Conservation (phyloP, 2,888 invertebrate genomes). For the Nasonovia ribisnigri region DNA sequence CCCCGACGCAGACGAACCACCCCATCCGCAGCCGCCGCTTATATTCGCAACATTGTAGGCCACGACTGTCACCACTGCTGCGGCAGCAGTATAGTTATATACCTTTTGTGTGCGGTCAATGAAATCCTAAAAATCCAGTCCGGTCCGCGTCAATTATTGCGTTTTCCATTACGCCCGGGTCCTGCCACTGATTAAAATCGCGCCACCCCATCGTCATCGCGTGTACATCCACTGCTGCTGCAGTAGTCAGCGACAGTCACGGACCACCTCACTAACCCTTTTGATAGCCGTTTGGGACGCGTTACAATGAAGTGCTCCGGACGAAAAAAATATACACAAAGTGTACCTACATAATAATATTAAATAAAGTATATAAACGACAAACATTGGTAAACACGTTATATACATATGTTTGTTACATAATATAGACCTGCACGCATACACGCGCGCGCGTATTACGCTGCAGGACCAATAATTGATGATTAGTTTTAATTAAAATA, state of each 20-base stretch:
- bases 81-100: neutral
- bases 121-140: slow-evolving; percentile 45
- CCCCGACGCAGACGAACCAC: slow-evolving; percentile 8
- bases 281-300: slow-evolving; percentile 14
- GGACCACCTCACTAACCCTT: slow-evolving; percentile 27
- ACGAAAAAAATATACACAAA: neutral
- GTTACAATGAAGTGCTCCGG: slow-evolving; percentile 20
- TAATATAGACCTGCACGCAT: neutral
- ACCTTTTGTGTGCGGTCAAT: slow-evolving; percentile 59
- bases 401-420: too few species aligned
- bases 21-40: neutral
- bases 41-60: slow-evolving; percentile 32
- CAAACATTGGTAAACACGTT: neutral
- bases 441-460: neutral
- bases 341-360: neutral
- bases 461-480: neutral
- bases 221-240: neutral
- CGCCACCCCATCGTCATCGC: neutral
- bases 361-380: neutral
- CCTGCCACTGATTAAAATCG: slow-evolving; percentile 60
- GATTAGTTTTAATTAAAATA: slow-evolving; percentile 34
- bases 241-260: slow-evolving; percentile 32
- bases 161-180: slow-evolving; percentile 60
- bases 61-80: neutral
- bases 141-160: slow-evolving; percentile 59